Base-by-base conservation (phyloP, 2,113 vertebrate genomes). In the Nycticryphes semicollaris region DNA sequence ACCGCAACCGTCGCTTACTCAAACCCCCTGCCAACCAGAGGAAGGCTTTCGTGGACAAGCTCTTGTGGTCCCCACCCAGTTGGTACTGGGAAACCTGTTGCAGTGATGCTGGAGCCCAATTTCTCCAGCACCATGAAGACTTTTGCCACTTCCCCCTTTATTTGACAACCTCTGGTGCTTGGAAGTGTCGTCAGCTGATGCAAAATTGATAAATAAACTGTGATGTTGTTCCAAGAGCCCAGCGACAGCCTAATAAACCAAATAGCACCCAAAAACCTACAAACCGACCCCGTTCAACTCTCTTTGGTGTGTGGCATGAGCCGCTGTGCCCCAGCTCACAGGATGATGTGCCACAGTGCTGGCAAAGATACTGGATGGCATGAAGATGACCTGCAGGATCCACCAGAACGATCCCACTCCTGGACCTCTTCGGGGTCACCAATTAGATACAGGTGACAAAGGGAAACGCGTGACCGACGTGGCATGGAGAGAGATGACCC, bases 271-370 rank as follows among this genome's bases (percentile, higher is more conserved):
- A 35, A 66, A 41, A 73, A 15, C 13, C 7, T 33, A 39, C 28
- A 41, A 41, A 57, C 20, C 1, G 1, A 48, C 48, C 20, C 48
- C n/a, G 17, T 17, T 17, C 19, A 31, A 10, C n/a, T 24, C 39
- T 22, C 41, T 48, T 8, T 2, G 6, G 19, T 15, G 23, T 2
- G 3, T 4, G 11, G 28, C 59, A 66, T 0, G 1, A 74, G 59
- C 39, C 41, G 27, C 8, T 59, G 7, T 2, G 8, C 17, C 33
- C 22, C 1, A 0, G 33, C 27, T 47, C 50, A 47, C 1, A 18
- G 59, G 50, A 27, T 33, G 50, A 63, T 0, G 1, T 19, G 5
- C 25, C 68, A 43, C 43, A 35, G 25, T 2, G 1, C 23, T 19
- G 41, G 41, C 28, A 28, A 56, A 56, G 22, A 60, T 66, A 18